Base-by-base conservation (phyloP, 64 coral and sea anemone genomes). In the Montipora capricornis region DNA sequence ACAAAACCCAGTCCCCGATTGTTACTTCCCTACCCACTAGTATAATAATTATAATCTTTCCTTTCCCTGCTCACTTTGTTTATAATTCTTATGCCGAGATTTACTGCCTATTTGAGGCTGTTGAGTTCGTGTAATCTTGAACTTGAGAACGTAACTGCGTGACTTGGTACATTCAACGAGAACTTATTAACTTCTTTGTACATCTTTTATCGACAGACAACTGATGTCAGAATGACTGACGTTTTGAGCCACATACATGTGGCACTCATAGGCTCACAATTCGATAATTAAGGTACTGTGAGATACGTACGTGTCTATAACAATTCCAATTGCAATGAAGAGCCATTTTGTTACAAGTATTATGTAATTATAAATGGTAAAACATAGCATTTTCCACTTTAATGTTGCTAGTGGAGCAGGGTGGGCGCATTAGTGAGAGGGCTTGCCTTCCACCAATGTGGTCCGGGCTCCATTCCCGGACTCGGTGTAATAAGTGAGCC, bases 181-280 rank as follows among this genome's bases (percentile, higher is more conserved):
- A 68, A 68, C 11, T 5, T 68, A 68, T 68, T 68, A 68, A 68
- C 66, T 68, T 68, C 66, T 68, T 68, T 68, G 3, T 68, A 68
- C 66, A 14, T 68, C 66, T 68, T n/a, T 68, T 68, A 68, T 68
- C 19, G 66, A 68, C 66, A 68, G 66, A 68, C 13, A 68, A 68
- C 66, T 68, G 66, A 68, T 68, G 66, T 68, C 66, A 68, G 66
- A 68, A 68, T 68, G 66, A 68, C 13, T 68, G 66, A 68, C 19
- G 66, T 68, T 68, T 68, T 68, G 16, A 68, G 66, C 66, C 66
- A 68, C 22, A 24, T 24, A 24, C 8, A 64, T 12, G 60, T 74
- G 71, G 71, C 19, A 74, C 71, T 74, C 71, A 74, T 26, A 22
- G 71, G 71, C 71, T 74, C 71, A 74, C 71, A 74, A 74, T 74